Percentiles rank a stretch among this genome's conserved stretches.
Conservation (phyloP, 2,113 vertebrate species). For the Azemiops feae region DNA sequence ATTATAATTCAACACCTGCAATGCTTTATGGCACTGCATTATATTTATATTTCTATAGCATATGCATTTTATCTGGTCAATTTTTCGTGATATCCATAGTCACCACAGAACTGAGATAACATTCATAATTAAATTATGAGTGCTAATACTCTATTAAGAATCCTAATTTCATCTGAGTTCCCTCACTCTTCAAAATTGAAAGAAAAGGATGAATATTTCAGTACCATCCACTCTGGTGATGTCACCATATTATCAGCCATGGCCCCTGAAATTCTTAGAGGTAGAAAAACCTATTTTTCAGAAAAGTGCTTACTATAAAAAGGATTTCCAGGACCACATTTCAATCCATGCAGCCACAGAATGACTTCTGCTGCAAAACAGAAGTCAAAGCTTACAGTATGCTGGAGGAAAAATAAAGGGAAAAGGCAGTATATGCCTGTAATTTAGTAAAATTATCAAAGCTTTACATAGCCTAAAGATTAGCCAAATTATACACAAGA, state of each 20-base stretch:
- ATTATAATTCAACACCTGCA: slow-evolving; percentile 9
- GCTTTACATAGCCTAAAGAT: not conserved
- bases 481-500: not conserved
- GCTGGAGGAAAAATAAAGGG: not conserved
- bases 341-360: not conserved
- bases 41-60: not conserved
- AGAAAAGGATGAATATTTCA: not conserved
- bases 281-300: not conserved
- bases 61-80: not conserved
- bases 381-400: slow-evolving; percentile 23
- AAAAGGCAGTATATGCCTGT: not conserved
- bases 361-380: not conserved
- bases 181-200: not conserved
- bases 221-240: not conserved
- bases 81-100: not conserved
- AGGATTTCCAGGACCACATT: not conserved
- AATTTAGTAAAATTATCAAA: slow-evolving; percentile 9
- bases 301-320: not conserved
- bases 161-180: not conserved
- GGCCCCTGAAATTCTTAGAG: not conserved
- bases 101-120: not conserved
- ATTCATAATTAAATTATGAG: not conserved
- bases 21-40: slow-evolving; percentile 4
- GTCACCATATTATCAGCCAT: not conserved
- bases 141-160: not conserved